Percentiles rank a stretch among this genome's conserved stretches.
These are phyloP conservation scores for Mobula hypostoma DNA, from an alignment of 2,113 vertebrate genomes.

Conservation along the genomic window DNA sequence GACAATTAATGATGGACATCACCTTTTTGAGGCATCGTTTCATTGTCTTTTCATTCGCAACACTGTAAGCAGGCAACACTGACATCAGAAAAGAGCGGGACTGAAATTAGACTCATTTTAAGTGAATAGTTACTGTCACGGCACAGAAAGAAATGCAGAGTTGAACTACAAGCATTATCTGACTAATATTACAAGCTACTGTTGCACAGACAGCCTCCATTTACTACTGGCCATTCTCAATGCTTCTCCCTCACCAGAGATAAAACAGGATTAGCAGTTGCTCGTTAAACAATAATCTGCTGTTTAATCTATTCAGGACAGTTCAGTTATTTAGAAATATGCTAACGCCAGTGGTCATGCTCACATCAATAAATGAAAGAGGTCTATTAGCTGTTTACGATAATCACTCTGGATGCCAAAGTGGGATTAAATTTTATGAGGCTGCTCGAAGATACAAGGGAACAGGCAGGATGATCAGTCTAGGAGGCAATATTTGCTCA, in stretches of 20 bases:
- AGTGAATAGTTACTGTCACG: neutral
- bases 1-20: too few relatives aligned
- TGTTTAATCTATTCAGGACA: neutral
- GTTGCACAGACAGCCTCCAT: neutral
- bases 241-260: too few relatives aligned
- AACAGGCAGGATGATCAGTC: too few relatives aligned
- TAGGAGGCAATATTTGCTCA: too few relatives aligned
- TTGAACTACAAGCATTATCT: neutral
- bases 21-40: too few relatives aligned
- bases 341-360: neutral
- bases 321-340: neutral
- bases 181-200: neutral
- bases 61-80: neutral
- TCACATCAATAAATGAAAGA: neutral
- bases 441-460: too few relatives aligned
- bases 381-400: neutral
- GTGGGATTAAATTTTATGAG: neutral
- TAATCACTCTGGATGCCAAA: neutral
- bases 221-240: neutral
- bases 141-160: too few relatives aligned
- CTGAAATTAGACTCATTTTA: neutral
- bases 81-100: neutral
- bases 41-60: neutral
- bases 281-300: neutral
- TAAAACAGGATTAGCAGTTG: too few relatives aligned